phyloP scores from a whole-genome alignment of 1,140 invertebrate species.

The Nebria ingens region DNA sequence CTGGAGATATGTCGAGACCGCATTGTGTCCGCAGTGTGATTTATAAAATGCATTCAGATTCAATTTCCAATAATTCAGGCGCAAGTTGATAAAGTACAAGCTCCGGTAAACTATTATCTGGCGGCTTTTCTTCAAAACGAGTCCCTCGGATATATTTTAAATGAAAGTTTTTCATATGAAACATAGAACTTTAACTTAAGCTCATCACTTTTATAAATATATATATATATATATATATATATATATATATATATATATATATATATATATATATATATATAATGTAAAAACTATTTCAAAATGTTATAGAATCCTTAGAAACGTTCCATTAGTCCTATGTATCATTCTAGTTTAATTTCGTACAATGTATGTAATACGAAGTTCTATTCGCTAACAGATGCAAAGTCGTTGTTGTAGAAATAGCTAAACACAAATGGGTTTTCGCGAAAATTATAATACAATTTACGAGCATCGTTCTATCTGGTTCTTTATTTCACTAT shows the following conservation, averaged over 20 bases:
- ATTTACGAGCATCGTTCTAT: neutral
- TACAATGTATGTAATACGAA: neutral
- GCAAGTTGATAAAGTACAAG: conserved; percentile 4
- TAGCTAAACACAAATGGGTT: no score
- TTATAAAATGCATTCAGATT: conserved; percentile 9
- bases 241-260: neutral
- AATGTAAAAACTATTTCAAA: neutral
- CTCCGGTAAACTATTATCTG: neutral
- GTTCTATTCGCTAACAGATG: neutral
- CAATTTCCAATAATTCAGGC: conserved; percentile 1
- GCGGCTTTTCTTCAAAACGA: neutral
- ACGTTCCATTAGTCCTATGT: no score
- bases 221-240: neutral
- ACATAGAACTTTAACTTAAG: neutral
- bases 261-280: neutral
- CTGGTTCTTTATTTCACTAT: neutral
- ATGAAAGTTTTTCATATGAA: neutral
- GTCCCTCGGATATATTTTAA: neutral
- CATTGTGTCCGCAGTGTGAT: neutral
- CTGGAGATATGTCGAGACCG: neutral
- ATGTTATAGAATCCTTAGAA: no score
- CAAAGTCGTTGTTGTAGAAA: no score
- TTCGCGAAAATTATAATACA: neutral
- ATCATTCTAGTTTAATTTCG: neutral
- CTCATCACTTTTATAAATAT: neutral